Base-by-base conservation (phyloP, 2,113 vertebrate species). In the Canis aureus region DNA sequence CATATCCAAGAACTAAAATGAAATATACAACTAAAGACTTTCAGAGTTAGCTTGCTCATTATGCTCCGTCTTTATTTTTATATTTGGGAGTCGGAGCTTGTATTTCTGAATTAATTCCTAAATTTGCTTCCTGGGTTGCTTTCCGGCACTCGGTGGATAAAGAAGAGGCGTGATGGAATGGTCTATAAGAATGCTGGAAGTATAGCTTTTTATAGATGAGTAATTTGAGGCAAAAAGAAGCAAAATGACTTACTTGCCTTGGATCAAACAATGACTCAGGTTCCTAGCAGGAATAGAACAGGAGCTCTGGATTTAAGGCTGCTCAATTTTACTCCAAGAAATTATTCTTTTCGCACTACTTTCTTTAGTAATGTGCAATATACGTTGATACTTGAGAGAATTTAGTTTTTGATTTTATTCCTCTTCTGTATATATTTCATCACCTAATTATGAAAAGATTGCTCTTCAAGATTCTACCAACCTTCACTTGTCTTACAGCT, bases 191-290 rank as follows among this genome's bases (percentile, higher is more conserved):
- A 97, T 84, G 78, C 92, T 94, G 53, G 94, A 97, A 97, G 15
- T 94, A 93, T 87, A 92, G 87, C 96, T 97, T 98, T 97, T 97
- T 97, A 98, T 97, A 97, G 97, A 96, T 90, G 84, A 97, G 80
- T 96, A 98, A 97, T 94, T 95, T 95, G 92, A 97, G 86, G 53
- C 93, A 96, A 80, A 96, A 96, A 95, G 97, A 95, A 95, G 96
- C 95, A 94, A 97, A 98, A 98, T 97, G 92, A 97, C 95, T 98
- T 97, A 97, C 94, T 98, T 97, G 90, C 71, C 76, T 97, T 94
- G 66, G 57, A 97, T 97, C 82, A 97, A 98, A 98, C 97, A 98
- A 97, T 98, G 98, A 98, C 92, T 98, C 98, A 98, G 97, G 94
- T 97, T 97, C 83, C 32, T 67, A 95, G 91, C 97, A 97, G 93